phyloP scores from a whole-genome alignment of 2,888 invertebrate genomes.

The Noctua fimbriata region DNA sequence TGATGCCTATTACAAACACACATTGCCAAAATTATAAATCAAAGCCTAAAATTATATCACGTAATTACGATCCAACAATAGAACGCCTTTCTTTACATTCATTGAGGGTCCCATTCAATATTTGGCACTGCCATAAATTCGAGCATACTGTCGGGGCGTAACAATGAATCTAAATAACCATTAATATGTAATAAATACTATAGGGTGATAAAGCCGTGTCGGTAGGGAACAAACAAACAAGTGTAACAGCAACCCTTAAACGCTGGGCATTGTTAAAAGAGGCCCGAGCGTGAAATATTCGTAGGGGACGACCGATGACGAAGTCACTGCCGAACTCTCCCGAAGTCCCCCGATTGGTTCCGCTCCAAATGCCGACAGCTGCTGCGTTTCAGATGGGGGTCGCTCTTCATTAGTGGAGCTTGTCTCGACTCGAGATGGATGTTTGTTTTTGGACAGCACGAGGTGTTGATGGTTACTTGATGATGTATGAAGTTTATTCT shows the following conservation, averaged over 20 bases:
- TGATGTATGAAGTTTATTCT: slow-evolving; percentile 83
- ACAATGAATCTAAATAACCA: slow-evolving; percentile 91
- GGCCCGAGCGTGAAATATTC: slow-evolving; percentile 79
- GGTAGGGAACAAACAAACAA: slow-evolving; percentile 89
- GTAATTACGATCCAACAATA: slow-evolving; percentile 81
- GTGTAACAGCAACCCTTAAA: slow-evolving; percentile 87
- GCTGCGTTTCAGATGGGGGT: slow-evolving; percentile 88
- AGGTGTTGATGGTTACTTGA: slow-evolving; percentile 85
- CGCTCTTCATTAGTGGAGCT: slow-evolving; percentile 89
- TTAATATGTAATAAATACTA: slow-evolving; percentile 91
- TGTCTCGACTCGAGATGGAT: slow-evolving; percentile 89
- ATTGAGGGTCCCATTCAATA: slow-evolving; percentile 84
- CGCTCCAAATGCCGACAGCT: slow-evolving; percentile 89
- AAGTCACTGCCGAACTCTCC: slow-evolving; percentile 80
- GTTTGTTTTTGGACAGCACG: slow-evolving; percentile 89
- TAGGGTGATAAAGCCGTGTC: slow-evolving; percentile 88
- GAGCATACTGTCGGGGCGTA: slow-evolving; percentile 88
- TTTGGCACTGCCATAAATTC: slow-evolving; percentile 88
- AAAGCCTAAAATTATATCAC: slow-evolving; percentile 75
- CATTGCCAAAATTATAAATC: slow-evolving; percentile 67
- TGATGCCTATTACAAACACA: slow-evolving; percentile 53
- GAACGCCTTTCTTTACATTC: slow-evolving; percentile 78
- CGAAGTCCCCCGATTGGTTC: slow-evolving; percentile 85
- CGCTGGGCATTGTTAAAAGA: slow-evolving; percentile 79
- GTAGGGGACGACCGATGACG: slow-evolving; percentile 70